phyloP scores from a whole-genome alignment of 2,888 invertebrate species.

The Mythimna impura region DNA sequence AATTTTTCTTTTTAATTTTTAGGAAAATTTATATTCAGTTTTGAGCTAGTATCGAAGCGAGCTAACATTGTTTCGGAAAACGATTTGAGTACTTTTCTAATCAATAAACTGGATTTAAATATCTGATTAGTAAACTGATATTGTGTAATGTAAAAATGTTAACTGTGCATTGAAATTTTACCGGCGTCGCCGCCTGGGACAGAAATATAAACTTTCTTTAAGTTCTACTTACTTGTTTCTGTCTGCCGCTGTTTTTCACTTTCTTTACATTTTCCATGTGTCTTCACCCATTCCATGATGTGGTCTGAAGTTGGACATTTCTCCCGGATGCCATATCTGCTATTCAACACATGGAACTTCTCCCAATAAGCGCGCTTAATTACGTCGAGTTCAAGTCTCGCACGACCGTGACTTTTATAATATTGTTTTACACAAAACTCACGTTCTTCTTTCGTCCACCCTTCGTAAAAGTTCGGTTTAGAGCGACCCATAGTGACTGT shows the following conservation, averaged over 20 bases:
- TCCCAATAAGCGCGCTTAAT: not conserved
- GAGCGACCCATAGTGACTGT: not conserved
- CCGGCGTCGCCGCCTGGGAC: too few relatives aligned
- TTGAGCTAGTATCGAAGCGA: too few relatives aligned
- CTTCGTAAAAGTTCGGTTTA: not conserved
- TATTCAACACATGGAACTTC: not conserved
- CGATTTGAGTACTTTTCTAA: not conserved
- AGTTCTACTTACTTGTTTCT: not conserved
- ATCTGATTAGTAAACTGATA: too few relatives aligned
- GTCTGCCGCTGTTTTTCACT: not conserved
- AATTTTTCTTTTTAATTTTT: too few relatives aligned
- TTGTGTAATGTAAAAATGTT: too few relatives aligned
- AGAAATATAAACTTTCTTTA: not conserved
- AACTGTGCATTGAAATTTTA: too few relatives aligned
- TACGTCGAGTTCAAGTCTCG: not conserved
- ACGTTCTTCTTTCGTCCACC: not conserved
- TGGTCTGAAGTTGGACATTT: not conserved
- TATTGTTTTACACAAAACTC: conserved; percentile 1
- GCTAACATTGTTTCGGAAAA: not conserved
- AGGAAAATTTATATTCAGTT: too few relatives aligned
- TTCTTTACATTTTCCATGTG: not conserved
- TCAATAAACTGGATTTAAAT: too few relatives aligned
- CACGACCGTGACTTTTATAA: not conserved
- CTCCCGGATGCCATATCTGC: not conserved
- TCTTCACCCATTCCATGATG: not conserved